Evolutionary conservation across 2,888 invertebrate species (phyloP).

Genomic region (Conomelus anceps): DNA sequence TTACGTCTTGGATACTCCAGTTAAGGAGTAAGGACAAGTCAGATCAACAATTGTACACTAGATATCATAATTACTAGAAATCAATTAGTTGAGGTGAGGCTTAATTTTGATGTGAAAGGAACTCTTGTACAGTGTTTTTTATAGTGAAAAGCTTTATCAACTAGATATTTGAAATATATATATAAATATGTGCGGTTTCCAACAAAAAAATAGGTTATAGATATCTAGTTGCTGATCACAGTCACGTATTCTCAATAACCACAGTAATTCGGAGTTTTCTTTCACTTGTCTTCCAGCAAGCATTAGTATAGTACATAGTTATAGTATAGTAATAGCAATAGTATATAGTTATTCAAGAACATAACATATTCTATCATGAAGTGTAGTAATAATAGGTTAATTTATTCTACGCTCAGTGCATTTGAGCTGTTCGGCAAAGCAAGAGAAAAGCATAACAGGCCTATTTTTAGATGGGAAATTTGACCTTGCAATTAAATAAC

Average conservation of each 20-base stretch:
- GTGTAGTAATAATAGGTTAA: background rate
- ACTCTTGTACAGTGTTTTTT: too few species aligned
- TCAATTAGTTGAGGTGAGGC: too few species aligned
- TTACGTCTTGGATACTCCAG: too few species aligned
- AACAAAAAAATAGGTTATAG: background rate
- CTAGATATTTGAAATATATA: background rate
- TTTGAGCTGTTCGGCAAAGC: background rate
- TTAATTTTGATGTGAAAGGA: too few species aligned
- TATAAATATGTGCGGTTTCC: background rate
- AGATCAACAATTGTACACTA: too few species aligned
- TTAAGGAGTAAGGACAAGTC: too few species aligned
- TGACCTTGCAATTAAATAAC: background rate
- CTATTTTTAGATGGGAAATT: background rate
- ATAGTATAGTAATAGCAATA: too few species aligned
- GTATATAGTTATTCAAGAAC: too few species aligned
- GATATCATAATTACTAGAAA: too few species aligned
- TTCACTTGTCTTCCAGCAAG: background rate
- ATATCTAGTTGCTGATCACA: background rate
- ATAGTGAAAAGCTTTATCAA: background rate
- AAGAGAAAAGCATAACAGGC: too few species aligned
- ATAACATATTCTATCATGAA: background rate
- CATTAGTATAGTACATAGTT: too few species aligned
- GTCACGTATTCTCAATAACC: background rate
- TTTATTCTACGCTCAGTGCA: background rate
- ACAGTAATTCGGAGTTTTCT: background rate